These are phyloP conservation scores for Megastigmus dorsalis DNA, from an alignment of 2,888 invertebrate species.

Conservation along the genomic window DNA sequence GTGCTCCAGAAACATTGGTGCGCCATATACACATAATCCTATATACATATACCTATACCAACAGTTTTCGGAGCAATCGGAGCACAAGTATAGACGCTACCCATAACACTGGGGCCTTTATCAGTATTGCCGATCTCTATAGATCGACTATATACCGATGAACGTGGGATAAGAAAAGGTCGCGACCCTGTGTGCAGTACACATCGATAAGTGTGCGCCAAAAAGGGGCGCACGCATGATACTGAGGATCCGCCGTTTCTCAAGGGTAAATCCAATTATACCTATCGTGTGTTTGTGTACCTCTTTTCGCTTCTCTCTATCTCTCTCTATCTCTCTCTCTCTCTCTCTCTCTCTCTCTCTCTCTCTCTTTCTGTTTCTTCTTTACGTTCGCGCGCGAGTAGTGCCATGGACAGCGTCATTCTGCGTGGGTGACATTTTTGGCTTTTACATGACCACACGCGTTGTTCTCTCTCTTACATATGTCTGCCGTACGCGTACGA, in stretches of 20 bases:
- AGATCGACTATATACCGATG: no score
- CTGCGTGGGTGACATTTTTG: slow-evolving; percentile 31
- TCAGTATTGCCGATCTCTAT: no score
- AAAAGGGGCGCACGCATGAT: slow-evolving; percentile 13
- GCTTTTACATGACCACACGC: not conserved
- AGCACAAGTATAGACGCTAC: no score
- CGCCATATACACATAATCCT: no score
- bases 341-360: not conserved
- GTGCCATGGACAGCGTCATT: no score
- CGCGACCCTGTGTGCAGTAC: not conserved
- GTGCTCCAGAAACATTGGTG: not conserved
- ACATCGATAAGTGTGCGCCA: not conserved
- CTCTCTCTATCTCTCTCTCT: not conserved
- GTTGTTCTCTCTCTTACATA: not conserved
- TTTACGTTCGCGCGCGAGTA: no score
- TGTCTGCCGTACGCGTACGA: not conserved
- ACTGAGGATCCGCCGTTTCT: slow-evolving; percentile 19
- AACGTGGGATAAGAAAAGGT: no score
- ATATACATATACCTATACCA: no score
- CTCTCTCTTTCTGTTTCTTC: no score
- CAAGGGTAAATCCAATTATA: slow-evolving; percentile 1
- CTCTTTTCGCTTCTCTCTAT: not conserved
- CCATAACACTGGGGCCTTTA: no score
- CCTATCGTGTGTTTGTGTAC: not conserved
- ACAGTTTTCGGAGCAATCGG: no score